These are phyloP conservation scores for Lissonota sp. DNA, from an alignment of 2,888 invertebrate species.

Conservation along the genomic window DNA sequence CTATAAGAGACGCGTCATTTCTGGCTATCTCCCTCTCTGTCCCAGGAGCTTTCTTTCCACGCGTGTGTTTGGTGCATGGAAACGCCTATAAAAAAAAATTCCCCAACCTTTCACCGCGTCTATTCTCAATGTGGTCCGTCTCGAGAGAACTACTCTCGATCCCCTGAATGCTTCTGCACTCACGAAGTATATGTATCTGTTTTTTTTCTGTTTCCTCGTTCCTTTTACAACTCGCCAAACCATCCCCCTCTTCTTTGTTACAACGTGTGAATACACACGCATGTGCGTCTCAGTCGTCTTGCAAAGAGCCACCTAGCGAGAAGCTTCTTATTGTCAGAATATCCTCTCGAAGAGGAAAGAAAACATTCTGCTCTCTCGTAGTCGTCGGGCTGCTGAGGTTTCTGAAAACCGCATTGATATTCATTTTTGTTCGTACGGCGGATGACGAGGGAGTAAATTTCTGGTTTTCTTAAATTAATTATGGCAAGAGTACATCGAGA, in stretches of 20 bases:
- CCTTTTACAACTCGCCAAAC: neutral
- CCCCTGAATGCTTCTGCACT: conserved; percentile 28
- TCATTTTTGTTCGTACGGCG: too few relatives aligned
- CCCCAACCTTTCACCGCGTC: conserved; percentile 29
- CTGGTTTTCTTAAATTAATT: conserved; percentile 63
- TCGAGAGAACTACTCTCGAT: conserved; percentile 51
- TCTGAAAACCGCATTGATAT: too few relatives aligned
- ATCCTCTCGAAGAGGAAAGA: too few relatives aligned
- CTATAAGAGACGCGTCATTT: conserved; percentile 25
- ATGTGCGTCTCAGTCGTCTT: neutral
- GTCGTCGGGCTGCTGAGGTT: too few relatives aligned
- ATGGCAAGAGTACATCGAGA: conserved; percentile 62
- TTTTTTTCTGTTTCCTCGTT: neutral
- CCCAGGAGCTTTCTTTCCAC: too few relatives aligned
- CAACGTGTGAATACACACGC: neutral
- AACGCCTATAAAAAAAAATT: conserved; percentile 8
- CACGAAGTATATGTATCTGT: conserved; percentile 39
- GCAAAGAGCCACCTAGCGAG: conserved; percentile 42
- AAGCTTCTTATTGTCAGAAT: conserved; percentile 27
- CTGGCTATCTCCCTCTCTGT: neutral
- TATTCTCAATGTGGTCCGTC: conserved; percentile 53
- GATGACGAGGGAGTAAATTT: too few relatives aligned
- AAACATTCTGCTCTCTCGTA: too few relatives aligned
- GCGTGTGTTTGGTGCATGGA: conserved; percentile 26
- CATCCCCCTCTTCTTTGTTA: neutral